Conservation (phyloP, 2,888 invertebrate species). For the Ectemnius cavifrons region DNA sequence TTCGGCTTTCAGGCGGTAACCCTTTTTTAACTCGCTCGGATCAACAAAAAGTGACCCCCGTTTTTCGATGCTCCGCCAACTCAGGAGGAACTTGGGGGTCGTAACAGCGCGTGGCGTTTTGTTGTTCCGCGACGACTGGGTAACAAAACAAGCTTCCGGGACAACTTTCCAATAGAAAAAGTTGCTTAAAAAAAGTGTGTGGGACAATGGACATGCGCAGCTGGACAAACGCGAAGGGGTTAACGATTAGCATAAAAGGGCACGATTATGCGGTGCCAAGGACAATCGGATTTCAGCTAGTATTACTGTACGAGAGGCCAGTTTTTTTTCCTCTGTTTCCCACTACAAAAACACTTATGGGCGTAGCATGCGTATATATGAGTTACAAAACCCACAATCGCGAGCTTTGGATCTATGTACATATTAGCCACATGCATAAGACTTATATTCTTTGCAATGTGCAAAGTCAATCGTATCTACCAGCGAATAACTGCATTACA, state of each 20-base stretch:
- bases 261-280: constrained; percentile 70
- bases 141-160: constrained; percentile 54
- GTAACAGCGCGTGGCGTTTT: constrained; percentile 50
- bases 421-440: neutral
- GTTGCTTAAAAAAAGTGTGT: constrained; percentile 43
- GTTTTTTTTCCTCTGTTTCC: constrained; percentile 47
- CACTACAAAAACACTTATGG: constrained; percentile 33
- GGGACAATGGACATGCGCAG: constrained; percentile 69
- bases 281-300: constrained; percentile 49
- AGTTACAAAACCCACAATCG: neutral
- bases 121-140: constrained; percentile 39
- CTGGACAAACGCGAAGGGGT: constrained; percentile 76
- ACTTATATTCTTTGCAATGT: neutral
- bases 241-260: constrained; percentile 75
- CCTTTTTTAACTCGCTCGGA: constrained; percentile 32
- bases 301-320: constrained; percentile 29
- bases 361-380: constrained; percentile 3
- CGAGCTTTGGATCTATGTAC: neutral
- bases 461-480: no score
- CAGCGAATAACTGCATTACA: neutral
- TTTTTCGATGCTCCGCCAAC: constrained; percentile 18
- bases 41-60: constrained; percentile 41
- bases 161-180: constrained; percentile 36
- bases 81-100: constrained; percentile 31
- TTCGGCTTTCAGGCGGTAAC: constrained; percentile 29